These are phyloP conservation scores for Megathymus violae DNA, from an alignment of 1,140 invertebrate genomes.

Conservation along the genomic window DNA sequence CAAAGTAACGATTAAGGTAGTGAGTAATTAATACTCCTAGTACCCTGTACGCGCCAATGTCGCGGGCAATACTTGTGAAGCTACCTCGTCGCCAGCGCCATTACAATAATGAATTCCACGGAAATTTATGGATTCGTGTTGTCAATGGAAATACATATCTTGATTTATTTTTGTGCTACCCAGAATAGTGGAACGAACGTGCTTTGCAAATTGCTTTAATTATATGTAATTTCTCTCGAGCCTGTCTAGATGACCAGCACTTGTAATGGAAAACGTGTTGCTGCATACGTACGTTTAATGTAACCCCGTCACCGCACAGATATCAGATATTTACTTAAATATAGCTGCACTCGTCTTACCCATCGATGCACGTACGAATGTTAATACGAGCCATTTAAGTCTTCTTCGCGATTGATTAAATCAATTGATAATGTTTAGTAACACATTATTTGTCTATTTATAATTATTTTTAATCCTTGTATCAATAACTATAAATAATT, in stretches of 20 bases:
- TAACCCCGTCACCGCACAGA: neutral
- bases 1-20: no score
- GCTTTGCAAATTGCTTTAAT: conserved; percentile 23
- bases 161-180: conserved; percentile 26
- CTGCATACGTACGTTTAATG: neutral
- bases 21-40: no score
- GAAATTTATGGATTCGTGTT: conserved; percentile 15
- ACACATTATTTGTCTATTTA: no score
- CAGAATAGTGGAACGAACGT: conserved; percentile 16
- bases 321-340: conserved; percentile 3
- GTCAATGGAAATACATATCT: conserved; percentile 22
- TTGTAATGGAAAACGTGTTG: conserved; percentile 21
- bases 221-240: conserved; percentile 22
- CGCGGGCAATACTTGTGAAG: neutral
- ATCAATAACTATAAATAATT: no score
- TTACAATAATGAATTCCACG: conserved; percentile 21
- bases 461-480: no score
- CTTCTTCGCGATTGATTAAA: neutral
- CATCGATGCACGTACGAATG: neutral
- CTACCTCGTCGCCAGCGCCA: neutral
- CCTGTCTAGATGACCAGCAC: conserved; percentile 4
- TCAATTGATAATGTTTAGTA: neutral
- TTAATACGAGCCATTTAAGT: neutral
- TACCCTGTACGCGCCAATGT: neutral
- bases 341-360: neutral